Conservation (phyloP, 2,797 vertebrate genomes). For the Oreonectes daqikongensis region DNA sequence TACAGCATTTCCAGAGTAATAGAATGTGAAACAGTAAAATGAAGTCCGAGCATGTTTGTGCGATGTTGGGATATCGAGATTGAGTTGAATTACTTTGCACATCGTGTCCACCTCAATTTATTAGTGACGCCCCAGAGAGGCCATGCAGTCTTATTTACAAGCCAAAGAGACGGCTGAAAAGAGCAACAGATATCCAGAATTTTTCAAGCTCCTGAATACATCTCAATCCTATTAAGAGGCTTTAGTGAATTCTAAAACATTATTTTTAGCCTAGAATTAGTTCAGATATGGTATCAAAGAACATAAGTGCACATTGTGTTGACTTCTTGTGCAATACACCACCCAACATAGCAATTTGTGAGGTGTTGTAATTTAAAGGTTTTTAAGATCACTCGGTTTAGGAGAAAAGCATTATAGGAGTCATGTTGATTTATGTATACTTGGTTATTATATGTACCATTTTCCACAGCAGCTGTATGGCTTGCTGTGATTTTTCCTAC, state of each 20-base stretch:
- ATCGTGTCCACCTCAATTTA: slow-evolving; percentile 69
- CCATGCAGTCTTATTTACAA: slow-evolving; percentile 47
- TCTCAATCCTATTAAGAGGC: neutral
- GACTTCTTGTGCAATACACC: neutral
- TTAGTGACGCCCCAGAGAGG: slow-evolving; percentile 59
- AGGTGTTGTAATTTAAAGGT: too few relatives aligned
- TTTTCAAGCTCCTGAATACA: slow-evolving; percentile 7
- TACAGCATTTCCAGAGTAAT: slow-evolving; percentile 12
- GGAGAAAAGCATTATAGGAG: neutral
- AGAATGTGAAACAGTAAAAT: slow-evolving; percentile 37
- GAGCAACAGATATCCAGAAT: slow-evolving; percentile 56
- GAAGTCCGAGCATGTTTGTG: slow-evolving; percentile 34
- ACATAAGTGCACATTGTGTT: slow-evolving; percentile 1
- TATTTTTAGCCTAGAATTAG: neutral
- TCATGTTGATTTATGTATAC: neutral
- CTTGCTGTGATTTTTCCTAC: slow-evolving; percentile 41
- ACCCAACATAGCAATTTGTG: neutral
- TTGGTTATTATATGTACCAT: slow-evolving; percentile 9
- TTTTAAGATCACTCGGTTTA: neutral
- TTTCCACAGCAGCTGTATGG: slow-evolving; percentile 32
- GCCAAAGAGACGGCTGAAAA: slow-evolving; percentile 49
- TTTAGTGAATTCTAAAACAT: slow-evolving; percentile 10
- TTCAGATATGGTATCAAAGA: neutral
- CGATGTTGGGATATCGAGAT: slow-evolving; percentile 52
- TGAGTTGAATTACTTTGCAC: slow-evolving; percentile 67